Evolutionary conservation across 2,797 vertebrate genomes (phyloP), one percentile per base, ranked within the genome.

Genomic region (Danio albolineatus): DNA sequence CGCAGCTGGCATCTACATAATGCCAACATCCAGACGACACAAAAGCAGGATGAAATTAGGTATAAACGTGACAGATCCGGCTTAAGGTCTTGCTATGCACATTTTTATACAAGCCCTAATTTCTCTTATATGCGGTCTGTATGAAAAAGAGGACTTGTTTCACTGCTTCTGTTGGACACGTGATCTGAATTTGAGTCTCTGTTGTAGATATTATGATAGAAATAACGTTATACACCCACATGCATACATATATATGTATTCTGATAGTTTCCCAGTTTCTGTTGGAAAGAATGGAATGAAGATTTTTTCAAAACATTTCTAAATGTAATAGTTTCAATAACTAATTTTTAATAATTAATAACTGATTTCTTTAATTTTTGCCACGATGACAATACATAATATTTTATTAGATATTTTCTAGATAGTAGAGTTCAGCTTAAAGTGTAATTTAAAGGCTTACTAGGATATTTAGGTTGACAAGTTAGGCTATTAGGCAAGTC

Each of bases 41-140:
- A 80, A 78, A 75, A 76, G 54, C 2, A 7, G 59, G 74, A 71
- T 81, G 79, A 82, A 84, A 75, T 82, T 79, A 82, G 70, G 74
- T 64, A 44, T 76, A 77, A 74, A 53, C 41, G 9, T 51, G 60
- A 79, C 60, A 62, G 59, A 78, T 82, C 59, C 51, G 39, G 67
- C 61, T 76, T 71, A 65, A 7, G 13, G 38, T 62, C 48, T 44
- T 21, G 19, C 48, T 69, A 62, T 46, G 38, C 21, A 71, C 7
- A 65, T 65, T 36, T 73, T 82, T 21, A n/a, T 78, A 44, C 7
- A 39, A 78, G 69, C 17, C 4, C 17, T 73, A 43, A 73, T 73
- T 76, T 76, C 13, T 46, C 19, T 64, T 53, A 46, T n/a, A n/a
- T n/a, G n/a, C 44, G 44, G 12, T 12, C 46, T 46, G 7, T 46